Conservation (phyloP, 2,113 vertebrate genomes). For the Odocoileus hemionus region DNA sequence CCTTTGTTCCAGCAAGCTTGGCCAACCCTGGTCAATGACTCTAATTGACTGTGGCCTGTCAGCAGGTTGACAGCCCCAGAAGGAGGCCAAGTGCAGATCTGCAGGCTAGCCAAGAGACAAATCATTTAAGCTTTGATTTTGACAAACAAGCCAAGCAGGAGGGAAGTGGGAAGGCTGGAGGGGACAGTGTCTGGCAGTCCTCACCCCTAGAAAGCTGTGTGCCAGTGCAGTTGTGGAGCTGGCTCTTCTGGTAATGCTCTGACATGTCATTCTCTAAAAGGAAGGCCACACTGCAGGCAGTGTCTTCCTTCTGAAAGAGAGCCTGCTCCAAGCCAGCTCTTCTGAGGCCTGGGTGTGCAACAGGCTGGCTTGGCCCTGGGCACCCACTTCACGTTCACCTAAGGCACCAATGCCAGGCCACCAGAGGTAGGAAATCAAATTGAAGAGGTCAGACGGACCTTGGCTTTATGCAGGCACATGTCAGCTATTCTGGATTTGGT, state of each 20-base stretch:
- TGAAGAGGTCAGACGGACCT: neutral
- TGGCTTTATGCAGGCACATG: neutral
- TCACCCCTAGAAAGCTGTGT: neutral
- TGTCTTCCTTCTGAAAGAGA: neutral
- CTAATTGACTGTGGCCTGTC: neutral
- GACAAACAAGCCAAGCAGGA: neutral
- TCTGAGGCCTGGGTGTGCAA: neutral
- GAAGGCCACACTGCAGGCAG: neutral
- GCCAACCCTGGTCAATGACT: neutral
- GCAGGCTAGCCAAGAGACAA: neutral
- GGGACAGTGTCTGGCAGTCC: accelerated
- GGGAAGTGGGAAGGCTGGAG: too few relatives aligned
- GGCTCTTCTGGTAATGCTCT: neutral
- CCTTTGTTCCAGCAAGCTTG: slow-evolving; percentile 16
- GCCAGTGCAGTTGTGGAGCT: accelerated
- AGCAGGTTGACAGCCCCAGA: neutral
- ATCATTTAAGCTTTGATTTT: neutral
- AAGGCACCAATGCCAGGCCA: neutral
- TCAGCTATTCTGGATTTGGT: neutral
- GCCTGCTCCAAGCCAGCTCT: accelerated
- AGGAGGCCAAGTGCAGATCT: neutral
- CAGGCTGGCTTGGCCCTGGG: neutral
- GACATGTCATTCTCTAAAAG: neutral
- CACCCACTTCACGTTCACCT: accelerated
- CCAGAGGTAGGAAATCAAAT: neutral